Evolutionary conservation across 2,113 vertebrate species (phyloP), one percentile per base, ranked within the genome.

Genomic region (Oncorhynchus clarkii): DNA sequence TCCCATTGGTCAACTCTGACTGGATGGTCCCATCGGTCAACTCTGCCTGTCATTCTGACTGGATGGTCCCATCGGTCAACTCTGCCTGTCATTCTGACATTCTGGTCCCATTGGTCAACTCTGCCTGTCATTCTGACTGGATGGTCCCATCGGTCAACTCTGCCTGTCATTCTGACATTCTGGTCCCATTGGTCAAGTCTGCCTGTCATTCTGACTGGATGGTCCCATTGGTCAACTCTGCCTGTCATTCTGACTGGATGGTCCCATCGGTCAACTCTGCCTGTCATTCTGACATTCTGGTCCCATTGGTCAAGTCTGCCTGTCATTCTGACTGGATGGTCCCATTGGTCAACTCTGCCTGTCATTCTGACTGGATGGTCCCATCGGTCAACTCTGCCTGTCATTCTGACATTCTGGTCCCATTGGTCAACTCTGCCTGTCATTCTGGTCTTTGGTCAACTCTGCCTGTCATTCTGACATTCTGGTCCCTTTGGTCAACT

Each of bases 391-490:
- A 31, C 5, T 31, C 4, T 31, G 31, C 31, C 31, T 31, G 31
- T 31, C 31, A 31, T 31, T 31, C 31, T 31, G 31, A 5, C 31
- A 5, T 5, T 5, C 5, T 31, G 31, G 31, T 31, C 31, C 0
- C 5, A 31, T 31, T 0, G 0, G 31, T 31, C 31, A 31, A 31
- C 5, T 31, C 4, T 31, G 31, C 31, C 31, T 5, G 31, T 31
- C 31, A 31, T 31, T 31, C 31, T 31, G 31, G 49, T 82, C 66
- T 73, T 85, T 75, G 71, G 71, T 90, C 84, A 86, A 82, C 73
- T 31, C 73, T 31, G 67, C 78, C 68, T 84, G 80, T 87, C 81
- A 86, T 82, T 89, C 85, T 85, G 72, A 84, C 77, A 6, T 84
- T n/a, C n/a, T n/a, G 72, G 49, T 82, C 66, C 74, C 18, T 83